A percentile compares a stretch with the other conserved stretches of the same genome.
These are phyloP conservation scores for Sebastes diaconus DNA, from an alignment of 2,797 vertebrate genomes.

Conservation along the genomic window DNA sequence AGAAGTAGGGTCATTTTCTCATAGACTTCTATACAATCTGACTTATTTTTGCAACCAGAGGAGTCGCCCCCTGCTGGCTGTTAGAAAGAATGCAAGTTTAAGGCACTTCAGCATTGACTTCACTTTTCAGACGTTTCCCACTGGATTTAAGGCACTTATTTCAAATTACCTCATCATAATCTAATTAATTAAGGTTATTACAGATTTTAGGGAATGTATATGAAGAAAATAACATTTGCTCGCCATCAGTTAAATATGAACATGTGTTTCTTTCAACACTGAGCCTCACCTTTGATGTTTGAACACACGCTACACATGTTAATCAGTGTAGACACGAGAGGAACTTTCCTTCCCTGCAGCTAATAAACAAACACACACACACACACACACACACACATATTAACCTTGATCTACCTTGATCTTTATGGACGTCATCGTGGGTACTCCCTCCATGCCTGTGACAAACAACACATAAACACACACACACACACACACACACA, in stretches of 20 bases:
- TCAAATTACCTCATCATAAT: background rate
- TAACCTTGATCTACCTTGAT: constrained; percentile 71
- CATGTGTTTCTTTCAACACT: background rate
- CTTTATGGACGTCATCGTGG: constrained; percentile 41
- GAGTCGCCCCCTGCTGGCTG: too few relatives aligned
- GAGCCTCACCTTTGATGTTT: constrained; percentile 37
- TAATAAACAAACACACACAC: background rate
- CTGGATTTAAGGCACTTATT: too few relatives aligned
- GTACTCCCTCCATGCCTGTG: constrained; percentile 44
- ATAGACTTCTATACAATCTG: too few relatives aligned
- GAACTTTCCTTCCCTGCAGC: constrained; percentile 47
- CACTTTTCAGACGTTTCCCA: too few relatives aligned
- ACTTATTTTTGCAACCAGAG: too few relatives aligned
- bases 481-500: constrained; percentile 9
- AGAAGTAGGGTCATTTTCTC: too few relatives aligned
- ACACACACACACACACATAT: constrained; percentile 1
- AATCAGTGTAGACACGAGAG: constrained; percentile 37
- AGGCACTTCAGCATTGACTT: too few relatives aligned
- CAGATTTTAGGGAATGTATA: background rate
- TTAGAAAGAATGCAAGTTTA: too few relatives aligned
- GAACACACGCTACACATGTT: constrained; percentile 25
- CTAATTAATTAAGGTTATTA: background rate
- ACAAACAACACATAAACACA: constrained; percentile 37
- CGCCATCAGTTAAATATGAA: background rate
- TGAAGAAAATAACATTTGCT: background rate